Evolutionary conservation across 2,797 vertebrate genomes (phyloP).

Genomic region (Varecia variegata): DNA sequence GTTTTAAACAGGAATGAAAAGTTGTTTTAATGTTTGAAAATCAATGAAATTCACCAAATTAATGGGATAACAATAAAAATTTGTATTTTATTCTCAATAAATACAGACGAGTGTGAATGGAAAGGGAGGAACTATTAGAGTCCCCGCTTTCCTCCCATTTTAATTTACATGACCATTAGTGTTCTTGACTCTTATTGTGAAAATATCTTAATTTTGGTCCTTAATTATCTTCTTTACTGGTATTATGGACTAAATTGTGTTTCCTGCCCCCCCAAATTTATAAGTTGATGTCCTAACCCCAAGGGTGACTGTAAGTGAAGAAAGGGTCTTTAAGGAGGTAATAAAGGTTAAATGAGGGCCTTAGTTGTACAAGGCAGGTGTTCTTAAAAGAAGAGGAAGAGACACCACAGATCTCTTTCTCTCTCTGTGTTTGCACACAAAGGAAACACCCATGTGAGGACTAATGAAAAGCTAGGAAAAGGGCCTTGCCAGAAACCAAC

Average conservation of each 20-base stretch:
- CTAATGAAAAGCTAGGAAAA: not conserved
- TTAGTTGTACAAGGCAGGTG: not conserved
- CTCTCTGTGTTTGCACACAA: not conserved
- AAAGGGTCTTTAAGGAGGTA: not conserved
- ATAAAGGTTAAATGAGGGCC: not conserved
- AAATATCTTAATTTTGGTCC: not conserved
- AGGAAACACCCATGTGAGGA: not conserved
- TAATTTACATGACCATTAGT: not conserved
- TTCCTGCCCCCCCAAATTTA: fast-evolving
- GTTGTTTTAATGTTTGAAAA: not conserved
- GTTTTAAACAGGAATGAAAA: not conserved
- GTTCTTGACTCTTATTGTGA: not conserved
- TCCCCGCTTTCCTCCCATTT: not conserved
- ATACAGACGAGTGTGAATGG: not conserved
- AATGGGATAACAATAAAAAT: not conserved
- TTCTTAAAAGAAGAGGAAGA: not conserved
- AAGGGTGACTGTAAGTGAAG: not conserved
- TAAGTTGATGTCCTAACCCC: not conserved
- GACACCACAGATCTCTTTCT: not conserved
- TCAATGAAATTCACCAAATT: not conserved
- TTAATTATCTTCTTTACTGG: not conserved
- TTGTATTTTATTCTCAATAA: not conserved
- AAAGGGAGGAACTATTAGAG: not conserved
- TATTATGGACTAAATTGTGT: not conserved
- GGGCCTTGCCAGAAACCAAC: not conserved